A percentile compares a stretch with the other conserved stretches of the same genome.
These are phyloP conservation scores for Zingel zingel DNA, from an alignment of 2,113 vertebrate genomes.

Conservation along the genomic window DNA sequence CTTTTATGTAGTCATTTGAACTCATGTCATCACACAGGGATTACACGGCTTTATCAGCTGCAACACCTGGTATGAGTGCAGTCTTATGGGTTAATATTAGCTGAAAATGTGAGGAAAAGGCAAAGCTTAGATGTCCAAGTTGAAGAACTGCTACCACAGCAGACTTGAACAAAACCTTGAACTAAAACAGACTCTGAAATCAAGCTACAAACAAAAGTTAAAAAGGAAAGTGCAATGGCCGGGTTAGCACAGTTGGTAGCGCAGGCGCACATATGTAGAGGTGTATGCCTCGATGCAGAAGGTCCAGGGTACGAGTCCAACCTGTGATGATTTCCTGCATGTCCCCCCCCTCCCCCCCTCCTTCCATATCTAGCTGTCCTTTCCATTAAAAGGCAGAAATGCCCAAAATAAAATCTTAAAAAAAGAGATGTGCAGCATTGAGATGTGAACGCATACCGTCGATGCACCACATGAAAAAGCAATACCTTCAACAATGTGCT, in stretches of 20 bases:
- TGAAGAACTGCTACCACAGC: background rate
- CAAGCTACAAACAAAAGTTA: background rate
- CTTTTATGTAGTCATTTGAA: constrained; percentile 53
- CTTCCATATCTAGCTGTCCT: no score
- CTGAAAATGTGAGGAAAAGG: constrained; percentile 31
- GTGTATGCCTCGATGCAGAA: no score
- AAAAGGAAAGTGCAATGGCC: background rate
- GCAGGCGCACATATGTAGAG: no score
- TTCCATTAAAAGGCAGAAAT: no score
- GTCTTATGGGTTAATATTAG: constrained; percentile 14
- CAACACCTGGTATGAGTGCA: constrained; percentile 37
- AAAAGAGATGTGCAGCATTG: background rate
- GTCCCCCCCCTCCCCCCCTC: no score
- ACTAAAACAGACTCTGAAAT: constrained; percentile 10
- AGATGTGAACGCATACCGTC: background rate
- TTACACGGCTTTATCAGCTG: constrained; percentile 43
- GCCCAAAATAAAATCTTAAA: no score
- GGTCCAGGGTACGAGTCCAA: no score
- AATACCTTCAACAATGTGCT: constrained; percentile 48
- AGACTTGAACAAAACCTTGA: background rate
- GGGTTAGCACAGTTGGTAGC: no score
- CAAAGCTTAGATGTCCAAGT: background rate
- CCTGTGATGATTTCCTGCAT: no score
- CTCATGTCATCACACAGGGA: constrained; percentile 36
- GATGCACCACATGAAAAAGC: constrained; percentile 59